phyloP scores from a whole-genome alignment of 2,113 vertebrate genomes.

The Sus scrofa region DNA sequence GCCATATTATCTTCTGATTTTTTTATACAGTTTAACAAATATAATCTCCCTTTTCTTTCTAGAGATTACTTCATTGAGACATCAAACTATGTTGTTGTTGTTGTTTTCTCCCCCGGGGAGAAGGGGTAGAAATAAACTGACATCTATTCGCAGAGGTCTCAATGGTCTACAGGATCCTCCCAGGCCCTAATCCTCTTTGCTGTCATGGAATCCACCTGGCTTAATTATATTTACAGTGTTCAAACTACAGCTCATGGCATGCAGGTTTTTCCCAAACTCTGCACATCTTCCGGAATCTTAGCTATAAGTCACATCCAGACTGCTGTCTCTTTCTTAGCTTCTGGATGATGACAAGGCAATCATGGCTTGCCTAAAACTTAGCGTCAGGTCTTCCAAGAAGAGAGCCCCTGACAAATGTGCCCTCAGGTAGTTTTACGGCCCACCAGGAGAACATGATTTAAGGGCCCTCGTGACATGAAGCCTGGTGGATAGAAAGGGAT shows the following conservation, averaged over 20 bases:
- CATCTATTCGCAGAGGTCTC: slow-evolving; percentile 69
- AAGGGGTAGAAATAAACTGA: slow-evolving; percentile 80
- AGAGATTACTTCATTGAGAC: slow-evolving; percentile 89
- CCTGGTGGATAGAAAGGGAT: not conserved
- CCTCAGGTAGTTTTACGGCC: not conserved
- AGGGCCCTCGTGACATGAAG: slow-evolving; percentile 24
- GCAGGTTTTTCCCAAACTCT: not conserved
- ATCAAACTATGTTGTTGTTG: slow-evolving; percentile 80
- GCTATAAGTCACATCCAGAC: slow-evolving; percentile 10
- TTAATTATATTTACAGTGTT: slow-evolving; percentile 79
- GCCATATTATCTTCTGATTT: slow-evolving; percentile 89
- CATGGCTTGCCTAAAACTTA: not conserved
- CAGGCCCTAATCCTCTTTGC: slow-evolving; percentile 70
- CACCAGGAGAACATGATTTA: not conserved
- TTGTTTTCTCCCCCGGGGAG: not conserved
- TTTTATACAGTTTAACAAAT: slow-evolving; percentile 89
- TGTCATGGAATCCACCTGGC: slow-evolving; percentile 74
- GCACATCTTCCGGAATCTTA: not conserved
- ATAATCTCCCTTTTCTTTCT: slow-evolving; percentile 84
- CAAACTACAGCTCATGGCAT: slow-evolving; percentile 19
- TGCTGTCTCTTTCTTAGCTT: slow-evolving; percentile 28
- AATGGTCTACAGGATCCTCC: slow-evolving; percentile 69
- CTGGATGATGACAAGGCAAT: not conserved
- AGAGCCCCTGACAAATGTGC: not conserved
- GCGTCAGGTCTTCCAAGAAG: not conserved